Base-by-base conservation (phyloP, 2,113 vertebrate species). In the Vanacampus margaritifer region DNA sequence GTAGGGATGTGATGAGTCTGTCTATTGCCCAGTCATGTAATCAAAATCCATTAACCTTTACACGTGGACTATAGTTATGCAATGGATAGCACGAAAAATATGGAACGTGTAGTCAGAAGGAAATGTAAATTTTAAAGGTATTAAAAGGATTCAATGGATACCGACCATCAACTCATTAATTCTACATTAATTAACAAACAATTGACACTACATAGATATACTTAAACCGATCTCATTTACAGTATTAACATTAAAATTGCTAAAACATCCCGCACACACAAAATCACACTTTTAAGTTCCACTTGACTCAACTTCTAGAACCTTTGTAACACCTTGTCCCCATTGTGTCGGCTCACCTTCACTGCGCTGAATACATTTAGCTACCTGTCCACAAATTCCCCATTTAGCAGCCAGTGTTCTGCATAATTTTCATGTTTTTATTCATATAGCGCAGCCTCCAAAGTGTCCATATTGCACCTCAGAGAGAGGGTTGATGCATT, bases 401-500 rank as follows among this genome's bases (percentile, higher is more conserved):
- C 11, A 50, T 71, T 72, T 69, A 66, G 68, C 75, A 60, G 43
- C 36, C 56, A 48, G 23, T 9, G 26, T 65, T 83, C 65, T 79
- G 12, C 75, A 83, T 87, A 75, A 79, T 76, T 41, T 78, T 60
- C 58, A 81, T 85, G 82, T 86, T 84, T 86, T 86, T 86, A 86
- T 89, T 87, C 83, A 87, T 87, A 60, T 64, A 28, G 1, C 26
- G 3, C 28, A 43, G 59, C 50, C 41, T n/a, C 51, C 61, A 35
- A 66, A 36, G 1, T n/a, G 26, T 61, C 48, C 32, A 32, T 32
- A 32, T 64, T 43, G 39, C 21, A 26, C 73, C 69, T 54, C 7
- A 67, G 60, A 17, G 59, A 48, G 28, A 14, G 5, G 37, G 23
- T 41, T 78, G 64, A 80, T 74, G 60, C 32, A 2, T 59, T 39